Conservation (phyloP, 2,113 vertebrate species). For the Coptodon rendalli region DNA sequence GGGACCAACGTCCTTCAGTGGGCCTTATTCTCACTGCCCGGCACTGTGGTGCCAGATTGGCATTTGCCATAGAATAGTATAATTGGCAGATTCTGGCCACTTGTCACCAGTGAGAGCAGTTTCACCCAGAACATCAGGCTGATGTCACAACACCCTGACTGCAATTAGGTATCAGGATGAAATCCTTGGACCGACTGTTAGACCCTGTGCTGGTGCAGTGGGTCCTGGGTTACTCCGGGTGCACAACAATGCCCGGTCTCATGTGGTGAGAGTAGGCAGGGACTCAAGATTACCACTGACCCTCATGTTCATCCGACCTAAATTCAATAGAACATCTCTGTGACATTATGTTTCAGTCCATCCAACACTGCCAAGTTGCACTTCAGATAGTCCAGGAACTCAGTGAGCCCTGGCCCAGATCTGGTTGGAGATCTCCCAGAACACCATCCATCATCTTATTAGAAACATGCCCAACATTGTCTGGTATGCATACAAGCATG, state of each 20-base stretch:
- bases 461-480: not conserved
- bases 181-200: not conserved
- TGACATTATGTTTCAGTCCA: not conserved
- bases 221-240: not conserved
- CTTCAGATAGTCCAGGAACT: not conserved
- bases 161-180: not conserved
- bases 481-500: not conserved
- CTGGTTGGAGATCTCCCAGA: not conserved
- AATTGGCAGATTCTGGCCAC: not conserved
- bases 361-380: not conserved
- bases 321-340: not conserved
- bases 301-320: not conserved
- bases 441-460: not conserved
- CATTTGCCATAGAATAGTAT: not conserved
- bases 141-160: not conserved
- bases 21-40: not conserved
- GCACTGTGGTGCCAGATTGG: not conserved
- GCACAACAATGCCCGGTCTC: not conserved
- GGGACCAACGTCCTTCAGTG: not conserved
- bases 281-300: not conserved
- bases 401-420: not conserved
- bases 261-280: not conserved
- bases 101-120: not conserved
- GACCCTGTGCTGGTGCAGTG: not conserved
- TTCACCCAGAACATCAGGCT: not conserved